A percentile compares a stretch with the other conserved stretches of the same genome.
Conservation (phyloP, 2,113 vertebrate genomes). For the Eulemur macaco region DNA sequence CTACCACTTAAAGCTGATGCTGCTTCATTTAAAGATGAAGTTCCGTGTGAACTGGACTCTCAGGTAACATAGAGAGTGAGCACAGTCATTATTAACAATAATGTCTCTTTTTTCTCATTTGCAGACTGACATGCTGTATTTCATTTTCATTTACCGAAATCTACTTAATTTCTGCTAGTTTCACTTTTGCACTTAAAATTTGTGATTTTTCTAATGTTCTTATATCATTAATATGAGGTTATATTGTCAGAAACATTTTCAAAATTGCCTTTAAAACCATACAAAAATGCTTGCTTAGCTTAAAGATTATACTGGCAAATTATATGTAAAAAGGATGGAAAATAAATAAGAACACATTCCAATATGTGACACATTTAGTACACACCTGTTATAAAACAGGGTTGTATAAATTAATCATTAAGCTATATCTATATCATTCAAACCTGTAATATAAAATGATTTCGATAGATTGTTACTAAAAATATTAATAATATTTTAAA, state of each 20-base stretch:
- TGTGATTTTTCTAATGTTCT: conserved; percentile 5
- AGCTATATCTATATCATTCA: conserved; percentile 53
- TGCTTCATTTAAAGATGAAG: neutral
- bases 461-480: conserved; percentile 69
- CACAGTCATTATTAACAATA: neutral
- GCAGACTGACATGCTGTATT: neutral
- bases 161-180: neutral
- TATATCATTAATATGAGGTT: neutral
- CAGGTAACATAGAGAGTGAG: neutral
- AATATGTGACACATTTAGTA: conserved; percentile 62
- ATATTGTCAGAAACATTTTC: conserved; percentile 35
- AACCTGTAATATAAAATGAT: conserved; percentile 71
- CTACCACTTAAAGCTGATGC: neutral
- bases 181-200: neutral
- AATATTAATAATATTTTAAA: conserved; percentile 54
- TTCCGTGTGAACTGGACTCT: neutral
- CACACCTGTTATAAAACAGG: conserved; percentile 47
- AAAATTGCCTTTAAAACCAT: conserved; percentile 57
- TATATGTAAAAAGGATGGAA: conserved; percentile 48
- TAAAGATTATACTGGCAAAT: conserved; percentile 71
- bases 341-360: conserved; percentile 72
- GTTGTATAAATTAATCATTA: conserved; percentile 47
- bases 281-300: neutral
- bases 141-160: neutral
- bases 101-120: neutral